These are phyloP conservation scores for Abscondita cerata DNA, from an alignment of 2,888 invertebrate genomes.

Conservation along the genomic window DNA sequence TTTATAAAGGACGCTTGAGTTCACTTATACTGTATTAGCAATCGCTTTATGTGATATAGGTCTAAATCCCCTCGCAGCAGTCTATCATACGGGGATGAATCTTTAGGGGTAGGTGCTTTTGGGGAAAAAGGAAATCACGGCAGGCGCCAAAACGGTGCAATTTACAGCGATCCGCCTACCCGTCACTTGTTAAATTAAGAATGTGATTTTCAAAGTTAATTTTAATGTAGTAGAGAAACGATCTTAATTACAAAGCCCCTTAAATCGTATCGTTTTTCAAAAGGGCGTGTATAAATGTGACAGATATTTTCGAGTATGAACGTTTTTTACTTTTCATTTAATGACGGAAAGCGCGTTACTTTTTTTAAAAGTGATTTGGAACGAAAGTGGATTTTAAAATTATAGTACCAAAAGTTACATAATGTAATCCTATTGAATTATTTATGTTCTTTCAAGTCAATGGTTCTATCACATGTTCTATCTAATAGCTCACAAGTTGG, in stretches of 20 bases:
- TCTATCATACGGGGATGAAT: conserved; percentile 52
- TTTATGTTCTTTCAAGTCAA: too few species aligned
- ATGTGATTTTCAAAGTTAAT: conserved; percentile 51
- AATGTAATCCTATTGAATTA: too few species aligned
- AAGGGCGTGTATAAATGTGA: conserved; percentile 17
- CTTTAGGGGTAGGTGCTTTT: conserved; percentile 35
- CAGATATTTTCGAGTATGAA: too few species aligned
- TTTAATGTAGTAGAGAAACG: conserved; percentile 27
- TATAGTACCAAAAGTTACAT: too few species aligned
- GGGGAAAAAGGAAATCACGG: conserved; percentile 50
- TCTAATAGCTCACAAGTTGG: too few species aligned
- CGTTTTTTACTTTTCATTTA: too few species aligned
- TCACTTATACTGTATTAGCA: conserved; percentile 60
- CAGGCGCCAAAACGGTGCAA: conserved; percentile 56
- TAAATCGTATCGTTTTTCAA: conserved; percentile 21
- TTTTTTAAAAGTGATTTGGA: too few species aligned
- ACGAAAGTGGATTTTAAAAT: too few species aligned
- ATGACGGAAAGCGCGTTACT: too few species aligned
- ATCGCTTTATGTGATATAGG: conserved; percentile 57
- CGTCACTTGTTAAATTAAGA: conserved; percentile 58
- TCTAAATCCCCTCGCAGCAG: conserved; percentile 52
- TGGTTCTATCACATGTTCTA: too few species aligned
- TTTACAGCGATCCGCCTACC: conserved; percentile 50
- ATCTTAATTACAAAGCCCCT: conserved; percentile 37
- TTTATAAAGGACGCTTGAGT: conserved; percentile 60